Base-by-base conservation (phyloP, 2,888 invertebrate genomes). In the Lymantria dispar region DNA sequence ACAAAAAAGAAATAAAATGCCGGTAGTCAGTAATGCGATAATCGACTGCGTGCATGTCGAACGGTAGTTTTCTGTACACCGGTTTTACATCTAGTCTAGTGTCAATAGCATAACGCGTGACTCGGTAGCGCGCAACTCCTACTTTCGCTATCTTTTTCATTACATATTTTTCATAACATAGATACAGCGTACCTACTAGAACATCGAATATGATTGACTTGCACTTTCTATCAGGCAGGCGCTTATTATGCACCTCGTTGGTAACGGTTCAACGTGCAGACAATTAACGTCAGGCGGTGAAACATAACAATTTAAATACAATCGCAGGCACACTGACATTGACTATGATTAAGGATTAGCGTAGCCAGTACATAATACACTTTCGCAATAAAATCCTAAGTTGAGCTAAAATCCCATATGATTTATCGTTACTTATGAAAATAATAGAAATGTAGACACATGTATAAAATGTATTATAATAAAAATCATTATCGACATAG, bases 101-200 rank as follows among this genome's bases (percentile, higher is more conserved):
- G 89, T 87, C 85, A 86, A 80, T 76, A 87, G 80, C 87, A 76
- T 68, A 63, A 65, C 72, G 82, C 81, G 83, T 83, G 83, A 76
- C 74, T 78, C 76, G 77, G 79, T 70, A 76, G 72, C 71, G 41
- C 40, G 51, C 39, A 31, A 12, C 38, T 42, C 48, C 56, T 50
- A 83, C 89, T 89, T 89, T 89, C 89, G 84, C 88, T 80, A 73
- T 80, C 75, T 66, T 60, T 74, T 65, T 59, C 64, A 62, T 64
- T 60, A 63, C 68, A 73, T 53, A 56, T 70, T 71, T 70, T 69
- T 62, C 54, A 58, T 47, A 54, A 48, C 48, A 10, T 43, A 39
- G 45, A 45, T 52, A 48, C 56, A 55, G 52, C 49, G 50, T 65
- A 64, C n/a, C n/a, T n/a, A n/a, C 57, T 9, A 22, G 36, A 45